These are phyloP conservation scores for Pantelozetes paolii DNA, from an alignment of 2,888 invertebrate species.

Conservation along the genomic window DNA sequence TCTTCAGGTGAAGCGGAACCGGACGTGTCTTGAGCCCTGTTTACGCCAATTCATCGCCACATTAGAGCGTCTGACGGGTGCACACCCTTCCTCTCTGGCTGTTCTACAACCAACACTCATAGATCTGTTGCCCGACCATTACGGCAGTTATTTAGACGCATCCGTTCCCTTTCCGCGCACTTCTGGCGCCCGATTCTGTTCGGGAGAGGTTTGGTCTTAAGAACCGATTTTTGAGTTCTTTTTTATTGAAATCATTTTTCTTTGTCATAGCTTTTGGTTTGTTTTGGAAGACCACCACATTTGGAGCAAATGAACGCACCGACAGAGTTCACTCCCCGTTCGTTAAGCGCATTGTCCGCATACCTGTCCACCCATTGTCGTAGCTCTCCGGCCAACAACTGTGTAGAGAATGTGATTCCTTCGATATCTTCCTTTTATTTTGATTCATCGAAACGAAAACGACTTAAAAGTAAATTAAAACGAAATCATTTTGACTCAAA, in stretches of 20 bases:
- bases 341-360: constrained; percentile 66
- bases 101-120: background rate
- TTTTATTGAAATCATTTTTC: background rate
- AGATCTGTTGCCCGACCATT: constrained; percentile 41
- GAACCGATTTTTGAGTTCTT: background rate
- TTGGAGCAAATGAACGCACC: constrained; percentile 51
- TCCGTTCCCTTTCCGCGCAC: constrained; percentile 91
- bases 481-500: constrained; percentile 37
- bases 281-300: constrained; percentile 71
- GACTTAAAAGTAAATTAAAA: constrained; percentile 3
- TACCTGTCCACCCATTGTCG: constrained; percentile 41
- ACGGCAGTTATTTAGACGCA: constrained; percentile 55
- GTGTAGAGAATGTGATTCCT: background rate
- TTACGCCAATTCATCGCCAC: constrained; percentile 63
- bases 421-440: constrained; percentile 41
- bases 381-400: background rate
- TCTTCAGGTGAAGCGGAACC: constrained; percentile 75
- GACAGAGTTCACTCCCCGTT: constrained; percentile 66
- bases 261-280: constrained; percentile 66
- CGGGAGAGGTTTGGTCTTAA: constrained; percentile 59
- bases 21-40: constrained; percentile 82
- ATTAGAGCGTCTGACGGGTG: constrained; percentile 31
- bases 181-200: constrained; percentile 87
- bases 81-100: background rate
- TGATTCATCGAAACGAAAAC: constrained; percentile 31